These are phyloP conservation scores for Tanytarsus gracilentus DNA, from an alignment of 2,888 invertebrate species.

Conservation along the genomic window DNA sequence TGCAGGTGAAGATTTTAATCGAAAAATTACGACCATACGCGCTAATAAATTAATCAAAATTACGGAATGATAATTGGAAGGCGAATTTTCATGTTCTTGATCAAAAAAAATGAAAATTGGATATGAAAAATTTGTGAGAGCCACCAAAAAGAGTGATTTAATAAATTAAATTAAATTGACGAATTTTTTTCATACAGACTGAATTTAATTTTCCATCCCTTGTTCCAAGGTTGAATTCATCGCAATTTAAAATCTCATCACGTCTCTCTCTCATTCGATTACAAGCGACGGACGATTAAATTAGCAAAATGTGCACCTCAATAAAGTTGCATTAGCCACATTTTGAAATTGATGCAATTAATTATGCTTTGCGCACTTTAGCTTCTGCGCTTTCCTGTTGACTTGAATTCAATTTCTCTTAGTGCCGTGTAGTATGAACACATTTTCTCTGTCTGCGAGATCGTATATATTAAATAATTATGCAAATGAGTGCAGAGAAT, in stretches of 20 bases:
- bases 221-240: too few relatives aligned
- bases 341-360: constrained; percentile 7
- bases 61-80: constrained; percentile 9
- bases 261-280: too few relatives aligned
- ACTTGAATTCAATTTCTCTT: too few relatives aligned
- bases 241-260: too few relatives aligned
- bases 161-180: too few relatives aligned
- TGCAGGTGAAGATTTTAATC: constrained; percentile 4
- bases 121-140: background rate
- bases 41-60: constrained; percentile 18
- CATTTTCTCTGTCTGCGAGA: background rate
- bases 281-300: too few relatives aligned
- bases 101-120: background rate
- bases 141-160: too few relatives aligned
- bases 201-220: too few relatives aligned
- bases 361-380: constrained; percentile 8
- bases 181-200: too few relatives aligned
- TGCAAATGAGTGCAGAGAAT: constrained; percentile 12
- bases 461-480: constrained; percentile 16
- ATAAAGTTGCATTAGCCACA: background rate
- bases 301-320: too few relatives aligned
- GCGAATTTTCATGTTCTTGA: background rate
- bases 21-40: background rate
- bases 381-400: too few relatives aligned
- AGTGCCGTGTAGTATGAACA: background rate